Evolutionary conservation across 2,113 vertebrate species (phyloP), one percentile per base, ranked within the genome.

Genomic region (Etheostoma spectabile): DNA sequence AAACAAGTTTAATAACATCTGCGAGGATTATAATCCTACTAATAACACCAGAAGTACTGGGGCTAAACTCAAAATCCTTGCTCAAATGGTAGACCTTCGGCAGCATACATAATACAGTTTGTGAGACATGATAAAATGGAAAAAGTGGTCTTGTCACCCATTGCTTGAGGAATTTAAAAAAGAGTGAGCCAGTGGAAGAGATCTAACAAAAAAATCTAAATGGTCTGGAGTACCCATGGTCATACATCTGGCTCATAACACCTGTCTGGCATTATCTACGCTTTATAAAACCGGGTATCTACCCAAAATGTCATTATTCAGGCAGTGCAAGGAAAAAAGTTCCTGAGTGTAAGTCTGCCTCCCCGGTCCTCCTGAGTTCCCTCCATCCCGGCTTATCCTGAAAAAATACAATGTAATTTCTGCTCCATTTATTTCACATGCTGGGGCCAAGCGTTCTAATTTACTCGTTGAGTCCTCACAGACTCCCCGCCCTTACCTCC

Each of bases 381-480:
- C 79, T 91, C 80, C 56, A 83, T 82, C 19, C 64, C 6, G 72
- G 76, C 83, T 79, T 74, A 91, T 91, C 77, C 79, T 87, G 68
- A 86, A 93, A 93, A 84, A 92, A 86, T 82, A 91, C 90, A 92
- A 93, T 87, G 84, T 88, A 68, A 91, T 92, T 95, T 95, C 93
- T 94, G 95, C 95, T 95, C 94, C 93, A 95, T 93, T 95, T 94
- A 94, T 88, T 95, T 92, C 91, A 82, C 93, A 92, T 91, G 92
- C 84, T 84, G 77, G 82, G 51, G 83, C 83, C 88, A 90, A 89
- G 89, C 82, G 71, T 73, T 93, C 91, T 86, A 83, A 92, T 91
- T 90, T 86, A 87, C 77, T 75, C 51, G 70, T 72, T 38, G 82
- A 84, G 88, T 77, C 81, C 74, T 78, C 35, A 21, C 93, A 92